Base-by-base conservation (phyloP, 1,140 invertebrate genomes). In the Cherax quadricarinatus region DNA sequence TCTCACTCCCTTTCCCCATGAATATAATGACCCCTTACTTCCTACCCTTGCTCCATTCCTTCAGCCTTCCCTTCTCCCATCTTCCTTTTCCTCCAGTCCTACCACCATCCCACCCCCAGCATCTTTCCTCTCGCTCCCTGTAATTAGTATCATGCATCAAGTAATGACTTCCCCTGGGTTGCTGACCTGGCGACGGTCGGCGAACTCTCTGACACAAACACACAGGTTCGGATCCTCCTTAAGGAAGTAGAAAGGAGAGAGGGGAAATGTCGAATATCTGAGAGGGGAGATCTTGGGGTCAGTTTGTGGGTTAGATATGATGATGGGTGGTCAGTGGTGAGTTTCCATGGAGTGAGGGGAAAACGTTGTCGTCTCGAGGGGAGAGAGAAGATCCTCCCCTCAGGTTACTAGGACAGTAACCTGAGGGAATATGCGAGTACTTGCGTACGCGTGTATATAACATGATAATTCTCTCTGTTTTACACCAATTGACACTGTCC, bases 101-200 rank as follows among this genome's bases (percentile, higher is more conserved):
- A 24, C 30, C 16, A 57, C 79, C 48, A 30, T 66, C 73, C 73
- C 75, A 6, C 62, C 41, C 75, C 49, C 57, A 82, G 73, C 82
- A n/a, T 41, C 30, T 41, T 41, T 41, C 30, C 30, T 41, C 30
- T 41, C 66, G 41, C 21, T 41, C 84, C 89, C 81, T 62, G 51
- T 91, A 91, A 91, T 91, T 91, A 91, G 89, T 91, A 86, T 91
- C 89, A 91, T 91, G 87, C 89, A 91, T 91, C 89, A 91, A 87
- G 84, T 87, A 91, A 91, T 91, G 84, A 78, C 89, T 91, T 91
- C 89, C 89, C 84, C 89, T 91, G 75, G 49, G 41, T 66, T 79
- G 89, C 89, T 91, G 89, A 91, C 89, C 89, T 82, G 83, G 89
- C 89, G 70, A 51, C 70, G 70, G 6, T 5, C 6, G n/a, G 70